phyloP scores from a whole-genome alignment of 2,888 invertebrate genomes.

The Malthinus flaveolus region DNA sequence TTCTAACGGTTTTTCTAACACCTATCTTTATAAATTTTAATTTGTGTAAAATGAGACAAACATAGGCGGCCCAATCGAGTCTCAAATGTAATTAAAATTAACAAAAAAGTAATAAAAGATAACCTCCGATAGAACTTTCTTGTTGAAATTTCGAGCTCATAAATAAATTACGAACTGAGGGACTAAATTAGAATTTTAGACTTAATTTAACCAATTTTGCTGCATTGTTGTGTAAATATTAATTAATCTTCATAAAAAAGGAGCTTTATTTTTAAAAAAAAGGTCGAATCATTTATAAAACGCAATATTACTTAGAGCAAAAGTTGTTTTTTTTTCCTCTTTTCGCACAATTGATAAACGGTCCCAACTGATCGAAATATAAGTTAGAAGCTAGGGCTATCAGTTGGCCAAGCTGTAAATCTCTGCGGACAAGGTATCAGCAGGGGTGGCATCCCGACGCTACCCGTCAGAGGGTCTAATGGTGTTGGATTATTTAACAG shows the following conservation, averaged over 20 bases:
- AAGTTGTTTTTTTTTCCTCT: not conserved
- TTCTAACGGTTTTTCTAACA: not conserved
- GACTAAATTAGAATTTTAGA: not conserved
- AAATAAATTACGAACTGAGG: too few species aligned
- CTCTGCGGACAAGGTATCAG: constrained; percentile 45
- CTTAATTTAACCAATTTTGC: not conserved
- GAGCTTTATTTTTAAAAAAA: too few species aligned
- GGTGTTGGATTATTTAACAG: constrained; percentile 56
- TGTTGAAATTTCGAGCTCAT: too few species aligned
- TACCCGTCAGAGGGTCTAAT: constrained; percentile 48
- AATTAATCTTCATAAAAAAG: too few species aligned
- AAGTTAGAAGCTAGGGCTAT: constrained; percentile 36
- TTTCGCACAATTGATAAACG: constrained; percentile 30
- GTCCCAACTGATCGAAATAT: constrained; percentile 36
- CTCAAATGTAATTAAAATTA: too few species aligned
- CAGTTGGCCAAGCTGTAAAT: constrained; percentile 41
- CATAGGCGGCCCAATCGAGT: too few species aligned
- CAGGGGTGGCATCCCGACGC: constrained; percentile 34
- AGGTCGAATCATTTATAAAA: not conserved
- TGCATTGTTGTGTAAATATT: not conserved
- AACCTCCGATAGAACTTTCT: too few species aligned
- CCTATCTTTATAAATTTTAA: not conserved
- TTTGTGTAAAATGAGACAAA: too few species aligned
- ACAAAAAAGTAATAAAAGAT: too few species aligned
- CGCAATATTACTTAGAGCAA: not conserved